Evolutionary conservation across 2,888 invertebrate species (phyloP).

Genomic region (Drosophila diplacantha): DNA sequence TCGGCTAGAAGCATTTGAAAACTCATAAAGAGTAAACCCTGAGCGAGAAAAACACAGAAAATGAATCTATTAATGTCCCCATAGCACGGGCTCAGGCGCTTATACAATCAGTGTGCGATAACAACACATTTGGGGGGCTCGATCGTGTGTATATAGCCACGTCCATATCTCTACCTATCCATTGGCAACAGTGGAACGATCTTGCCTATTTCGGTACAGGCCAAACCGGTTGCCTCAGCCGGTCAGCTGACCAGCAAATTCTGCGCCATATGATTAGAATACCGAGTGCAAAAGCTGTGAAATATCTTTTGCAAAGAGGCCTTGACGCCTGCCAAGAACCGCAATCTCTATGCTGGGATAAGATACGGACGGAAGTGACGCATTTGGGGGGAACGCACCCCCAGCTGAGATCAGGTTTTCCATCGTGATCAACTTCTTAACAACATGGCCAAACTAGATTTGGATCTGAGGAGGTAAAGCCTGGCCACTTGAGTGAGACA

Average conservation of each 20-base stretch:
- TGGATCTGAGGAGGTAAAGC: neutral
- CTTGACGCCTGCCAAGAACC: constrained; percentile 19
- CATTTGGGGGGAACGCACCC: constrained; percentile 24
- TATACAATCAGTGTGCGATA: constrained; percentile 60
- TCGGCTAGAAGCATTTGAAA: constrained; percentile 25
- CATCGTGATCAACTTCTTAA: constrained; percentile 16
- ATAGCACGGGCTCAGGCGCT: constrained; percentile 19
- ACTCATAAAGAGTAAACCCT: constrained; percentile 31
- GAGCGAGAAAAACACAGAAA: constrained; percentile 19
- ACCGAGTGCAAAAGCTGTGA: constrained; percentile 27
- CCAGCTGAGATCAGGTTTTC: constrained; percentile 18
- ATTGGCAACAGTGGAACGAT: constrained; percentile 59
- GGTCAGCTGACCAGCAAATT: constrained; percentile 56
- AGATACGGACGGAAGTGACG: constrained; percentile 48
- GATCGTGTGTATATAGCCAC: constrained; percentile 54
- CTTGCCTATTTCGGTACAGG: constrained; percentile 28
- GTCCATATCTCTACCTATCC: constrained; percentile 29
- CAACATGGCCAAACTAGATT: neutral
- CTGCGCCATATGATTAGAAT: constrained; percentile 58
- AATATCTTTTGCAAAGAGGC: constrained; percentile 25
- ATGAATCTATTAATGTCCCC: constrained; percentile 48
- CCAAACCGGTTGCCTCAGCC: constrained; percentile 48
- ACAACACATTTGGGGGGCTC: constrained; percentile 65
- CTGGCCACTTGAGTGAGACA: constrained; percentile 37
- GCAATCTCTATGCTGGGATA: constrained; percentile 32